A percentile compares a stretch with the other conserved stretches of the same genome.
Conservation (phyloP, 2,797 vertebrate genomes). For the Brachyalestes nurse region DNA sequence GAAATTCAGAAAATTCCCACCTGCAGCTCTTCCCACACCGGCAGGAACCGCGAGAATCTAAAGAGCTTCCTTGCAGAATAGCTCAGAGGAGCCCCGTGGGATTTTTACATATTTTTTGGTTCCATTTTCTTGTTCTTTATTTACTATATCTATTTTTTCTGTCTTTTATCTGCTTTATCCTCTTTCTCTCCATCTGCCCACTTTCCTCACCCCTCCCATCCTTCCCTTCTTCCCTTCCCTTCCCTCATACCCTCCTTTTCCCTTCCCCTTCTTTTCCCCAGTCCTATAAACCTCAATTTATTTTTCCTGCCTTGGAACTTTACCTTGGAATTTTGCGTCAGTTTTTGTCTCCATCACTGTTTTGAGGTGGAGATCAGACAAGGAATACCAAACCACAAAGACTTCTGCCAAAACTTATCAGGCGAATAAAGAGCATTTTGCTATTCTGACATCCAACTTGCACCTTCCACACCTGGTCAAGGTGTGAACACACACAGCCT, state of each 20-base stretch:
- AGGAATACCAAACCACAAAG: background rate
- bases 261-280: background rate
- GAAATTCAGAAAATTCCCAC: slow-evolving; percentile 49
- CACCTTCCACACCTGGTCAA: background rate
- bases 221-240: background rate
- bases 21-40: slow-evolving; percentile 37
- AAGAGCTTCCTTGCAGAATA: slow-evolving; percentile 22
- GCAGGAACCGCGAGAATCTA: background rate
- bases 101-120: slow-evolving; percentile 19
- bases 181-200: background rate
- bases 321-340: background rate
- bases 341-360: slow-evolving; percentile 30
- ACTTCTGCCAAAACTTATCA: background rate
- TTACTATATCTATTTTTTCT: background rate
- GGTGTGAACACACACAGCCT: background rate
- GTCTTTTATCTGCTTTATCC: background rate
- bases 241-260: background rate
- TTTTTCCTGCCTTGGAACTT: background rate
- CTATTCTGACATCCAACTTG: background rate
- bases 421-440: background rate
- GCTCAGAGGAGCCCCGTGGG: slow-evolving; percentile 24
- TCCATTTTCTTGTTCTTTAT: background rate
- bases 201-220: background rate
- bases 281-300: background rate
- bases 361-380: background rate